These are phyloP conservation scores for Mimumesa dahlbomi DNA, from an alignment of 2,888 invertebrate species.

Conservation along the genomic window DNA sequence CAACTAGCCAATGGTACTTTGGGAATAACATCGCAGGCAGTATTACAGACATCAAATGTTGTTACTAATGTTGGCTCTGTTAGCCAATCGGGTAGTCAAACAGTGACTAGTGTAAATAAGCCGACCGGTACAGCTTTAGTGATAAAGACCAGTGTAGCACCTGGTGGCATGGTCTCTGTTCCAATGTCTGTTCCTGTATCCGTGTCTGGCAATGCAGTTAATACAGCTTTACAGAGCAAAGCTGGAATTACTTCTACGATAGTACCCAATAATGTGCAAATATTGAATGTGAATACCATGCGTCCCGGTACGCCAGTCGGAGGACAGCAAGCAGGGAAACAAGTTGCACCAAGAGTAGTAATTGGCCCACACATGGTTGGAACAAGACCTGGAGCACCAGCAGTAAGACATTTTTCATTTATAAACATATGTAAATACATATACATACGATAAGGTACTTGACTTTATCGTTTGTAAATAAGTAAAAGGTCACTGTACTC, in stretches of 20 bases:
- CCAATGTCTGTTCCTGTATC: slow-evolving; percentile 79
- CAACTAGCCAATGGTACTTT: slow-evolving; percentile 87
- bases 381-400: slow-evolving; percentile 90
- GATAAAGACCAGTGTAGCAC: slow-evolving; percentile 78
- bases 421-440: slow-evolving; percentile 13
- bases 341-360: slow-evolving; percentile 90
- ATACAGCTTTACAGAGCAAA: slow-evolving; percentile 73
- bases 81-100: slow-evolving; percentile 66
- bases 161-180: slow-evolving; percentile 78
- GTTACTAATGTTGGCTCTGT: slow-evolving; percentile 68
- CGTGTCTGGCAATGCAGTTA: slow-evolving; percentile 71
- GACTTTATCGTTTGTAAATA: background rate
- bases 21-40: slow-evolving; percentile 83
- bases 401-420: slow-evolving; percentile 82
- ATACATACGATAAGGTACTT: background rate
- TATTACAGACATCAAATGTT: slow-evolving; percentile 82
- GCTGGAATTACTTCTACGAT: slow-evolving; percentile 82
- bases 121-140: slow-evolving; percentile 79
- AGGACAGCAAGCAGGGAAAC: slow-evolving; percentile 85
- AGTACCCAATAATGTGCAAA: slow-evolving; percentile 89
- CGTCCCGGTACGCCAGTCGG: slow-evolving; percentile 87
- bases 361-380: slow-evolving; percentile 92
- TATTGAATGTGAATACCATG: slow-evolving; percentile 87
- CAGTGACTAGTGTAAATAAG: slow-evolving; percentile 71
- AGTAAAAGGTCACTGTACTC: background rate